These are phyloP conservation scores for Amphilophus citrinellus DNA, from an alignment of 2,113 vertebrate genomes.

Conservation along the genomic window DNA sequence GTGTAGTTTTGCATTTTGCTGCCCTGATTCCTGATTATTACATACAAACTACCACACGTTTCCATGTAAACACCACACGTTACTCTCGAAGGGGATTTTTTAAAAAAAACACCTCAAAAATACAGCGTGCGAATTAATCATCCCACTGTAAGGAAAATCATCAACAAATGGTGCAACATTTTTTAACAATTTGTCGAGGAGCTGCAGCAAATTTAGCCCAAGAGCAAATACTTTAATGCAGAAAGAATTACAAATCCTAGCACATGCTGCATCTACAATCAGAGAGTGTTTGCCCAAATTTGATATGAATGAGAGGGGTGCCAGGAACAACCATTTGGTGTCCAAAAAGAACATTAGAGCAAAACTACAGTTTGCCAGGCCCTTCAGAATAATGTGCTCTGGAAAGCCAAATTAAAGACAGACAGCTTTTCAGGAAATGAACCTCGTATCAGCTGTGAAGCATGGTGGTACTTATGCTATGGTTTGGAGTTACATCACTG, in stretches of 20 bases:
- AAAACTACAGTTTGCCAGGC: not conserved
- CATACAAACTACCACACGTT: not conserved
- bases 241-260: no score
- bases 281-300: not conserved
- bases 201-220: no score
- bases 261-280: not conserved
- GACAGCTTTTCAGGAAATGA: not conserved
- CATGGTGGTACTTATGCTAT: not conserved
- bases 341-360: not conserved
- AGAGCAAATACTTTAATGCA: no score
- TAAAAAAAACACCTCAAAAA: not conserved
- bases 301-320: not conserved
- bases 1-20: not conserved
- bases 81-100: not conserved
- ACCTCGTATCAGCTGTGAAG: not conserved
- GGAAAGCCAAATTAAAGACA: not conserved
- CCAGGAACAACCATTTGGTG: conserved; percentile 2
- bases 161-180: not conserved
- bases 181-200: not conserved
- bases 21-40: not conserved
- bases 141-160: not conserved
- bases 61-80: not conserved
- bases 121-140: not conserved
- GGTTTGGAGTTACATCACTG: not conserved
- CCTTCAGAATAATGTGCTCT: not conserved